Conservation (phyloP, 2,797 vertebrate species). For the Macropus fuliginosus region DNA sequence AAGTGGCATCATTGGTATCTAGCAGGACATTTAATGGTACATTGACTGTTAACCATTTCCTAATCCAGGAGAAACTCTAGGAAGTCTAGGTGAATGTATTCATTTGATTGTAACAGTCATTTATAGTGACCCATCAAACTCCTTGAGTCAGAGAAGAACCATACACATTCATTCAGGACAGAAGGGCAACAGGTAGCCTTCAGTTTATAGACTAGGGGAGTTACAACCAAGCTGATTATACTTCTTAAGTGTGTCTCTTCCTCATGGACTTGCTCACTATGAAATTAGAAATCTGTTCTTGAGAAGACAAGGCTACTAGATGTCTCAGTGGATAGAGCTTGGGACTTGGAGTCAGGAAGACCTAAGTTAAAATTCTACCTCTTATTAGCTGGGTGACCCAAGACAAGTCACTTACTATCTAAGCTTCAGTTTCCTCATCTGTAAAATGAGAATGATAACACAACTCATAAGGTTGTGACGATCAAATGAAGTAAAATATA, state of each 20-base stretch:
- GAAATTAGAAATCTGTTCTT: slow-evolving; percentile 36
- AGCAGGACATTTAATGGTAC: slow-evolving; percentile 19
- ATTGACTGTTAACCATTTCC: slow-evolving; percentile 9
- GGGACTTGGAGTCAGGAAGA: neutral
- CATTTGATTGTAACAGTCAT: slow-evolving; percentile 29
- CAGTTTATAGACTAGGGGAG: neutral
- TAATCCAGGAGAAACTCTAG: slow-evolving; percentile 27
- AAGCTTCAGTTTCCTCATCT: neutral
- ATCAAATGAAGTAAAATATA: neutral
- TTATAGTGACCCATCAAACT: slow-evolving; percentile 22
- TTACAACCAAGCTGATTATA: slow-evolving; percentile 33
- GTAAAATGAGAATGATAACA: neutral
- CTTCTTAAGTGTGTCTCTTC: slow-evolving; percentile 13
- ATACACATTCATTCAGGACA: neutral
- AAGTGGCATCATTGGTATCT: neutral
- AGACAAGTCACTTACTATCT: neutral
- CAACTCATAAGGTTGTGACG: neutral
- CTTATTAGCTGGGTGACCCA: neutral
- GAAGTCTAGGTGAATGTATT: slow-evolving; percentile 44
- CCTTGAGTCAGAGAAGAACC: slow-evolving; percentile 2
- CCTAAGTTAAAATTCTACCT: slow-evolving; percentile 12
- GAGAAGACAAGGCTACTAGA: neutral
- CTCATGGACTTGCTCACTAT: slow-evolving; percentile 12
- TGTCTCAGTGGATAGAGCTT: neutral
- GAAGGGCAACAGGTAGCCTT: slow-evolving; percentile 11